A percentile compares a stretch with the other conserved stretches of the same genome.
These are phyloP conservation scores for Mactra quadrangularis DNA, from an alignment of 1,140 invertebrate species.

Conservation along the genomic window DNA sequence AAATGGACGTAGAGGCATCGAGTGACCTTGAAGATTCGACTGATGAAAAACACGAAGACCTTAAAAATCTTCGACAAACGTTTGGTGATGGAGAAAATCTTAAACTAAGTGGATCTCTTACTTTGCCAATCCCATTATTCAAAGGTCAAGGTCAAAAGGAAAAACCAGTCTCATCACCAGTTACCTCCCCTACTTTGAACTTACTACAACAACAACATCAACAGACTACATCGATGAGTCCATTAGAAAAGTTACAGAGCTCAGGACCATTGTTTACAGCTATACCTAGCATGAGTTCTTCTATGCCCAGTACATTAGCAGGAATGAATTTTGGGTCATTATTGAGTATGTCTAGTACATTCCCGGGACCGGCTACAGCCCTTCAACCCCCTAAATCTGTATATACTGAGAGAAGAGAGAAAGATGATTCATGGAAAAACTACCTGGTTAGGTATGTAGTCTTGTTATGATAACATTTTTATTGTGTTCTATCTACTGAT, in stretches of 20 bases:
- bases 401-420: conserved; percentile 71
- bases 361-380: conserved; percentile 2
- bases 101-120: conserved; percentile 73
- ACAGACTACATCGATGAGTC: background rate
- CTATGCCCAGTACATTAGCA: conserved; percentile 23
- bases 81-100: conserved; percentile 54
- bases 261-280: conserved; percentile 5
- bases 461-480: background rate
- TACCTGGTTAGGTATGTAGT: conserved; percentile 84
- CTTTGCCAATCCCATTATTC: conserved; percentile 68
- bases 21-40: conserved; percentile 11
- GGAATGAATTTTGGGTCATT: conserved; percentile 44
- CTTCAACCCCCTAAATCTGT: conserved; percentile 48
- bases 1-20: conserved; percentile 17
- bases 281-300: background rate
- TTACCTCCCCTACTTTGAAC: background rate
- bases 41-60: conserved; percentile 31
- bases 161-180: background rate
- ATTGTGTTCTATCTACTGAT: too few relatives aligned
- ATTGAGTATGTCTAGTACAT: conserved; percentile 31
- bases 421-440: conserved; percentile 87
- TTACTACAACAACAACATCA: too few relatives aligned
- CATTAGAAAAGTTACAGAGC: background rate
- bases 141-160: background rate
- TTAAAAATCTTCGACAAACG: conserved; percentile 6